Conservation (phyloP, 2,113 vertebrate genomes). For the Acanthisitta chloris region DNA sequence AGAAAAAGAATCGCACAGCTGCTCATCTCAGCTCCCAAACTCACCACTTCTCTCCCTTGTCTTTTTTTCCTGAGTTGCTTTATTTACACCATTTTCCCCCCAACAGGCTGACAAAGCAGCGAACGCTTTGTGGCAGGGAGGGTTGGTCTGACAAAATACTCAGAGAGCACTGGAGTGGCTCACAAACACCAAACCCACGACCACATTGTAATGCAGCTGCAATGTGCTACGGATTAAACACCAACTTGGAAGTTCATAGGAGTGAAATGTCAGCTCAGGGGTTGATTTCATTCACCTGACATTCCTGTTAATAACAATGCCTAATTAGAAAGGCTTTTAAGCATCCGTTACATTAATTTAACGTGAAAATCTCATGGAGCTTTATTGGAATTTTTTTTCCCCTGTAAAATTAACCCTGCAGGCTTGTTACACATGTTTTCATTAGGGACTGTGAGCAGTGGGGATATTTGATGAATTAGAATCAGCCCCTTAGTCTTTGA, state of each 20-base stretch:
- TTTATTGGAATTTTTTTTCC: slow-evolving; percentile 69
- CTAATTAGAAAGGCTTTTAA: slow-evolving; percentile 81
- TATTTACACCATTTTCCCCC: background rate
- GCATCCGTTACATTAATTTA: slow-evolving; percentile 78
- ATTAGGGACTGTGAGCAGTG: slow-evolving; percentile 65
- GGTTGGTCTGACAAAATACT: background rate
- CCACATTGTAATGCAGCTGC: background rate
- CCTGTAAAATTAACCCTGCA: slow-evolving; percentile 75
- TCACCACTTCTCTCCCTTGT: background rate
- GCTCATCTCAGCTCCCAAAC: background rate
- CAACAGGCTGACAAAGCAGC: background rate
- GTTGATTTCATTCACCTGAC: slow-evolving; percentile 74
- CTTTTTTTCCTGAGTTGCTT: background rate
- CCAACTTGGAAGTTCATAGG: background rate
- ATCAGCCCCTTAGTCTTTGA: slow-evolving; percentile 54
- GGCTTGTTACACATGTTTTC: slow-evolving; percentile 78
- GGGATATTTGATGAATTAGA: slow-evolving; percentile 67
- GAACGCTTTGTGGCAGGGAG: background rate
- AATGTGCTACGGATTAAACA: slow-evolving; percentile 13
- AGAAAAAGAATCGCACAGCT: background rate
- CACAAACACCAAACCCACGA: background rate
- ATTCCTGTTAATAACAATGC: slow-evolving; percentile 73
- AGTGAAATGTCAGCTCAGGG: slow-evolving; percentile 65
- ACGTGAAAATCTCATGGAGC: slow-evolving; percentile 70
- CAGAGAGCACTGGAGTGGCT: background rate